Conservation (phyloP, 2,113 vertebrate species). For the Andinoacara biseriatus region DNA sequence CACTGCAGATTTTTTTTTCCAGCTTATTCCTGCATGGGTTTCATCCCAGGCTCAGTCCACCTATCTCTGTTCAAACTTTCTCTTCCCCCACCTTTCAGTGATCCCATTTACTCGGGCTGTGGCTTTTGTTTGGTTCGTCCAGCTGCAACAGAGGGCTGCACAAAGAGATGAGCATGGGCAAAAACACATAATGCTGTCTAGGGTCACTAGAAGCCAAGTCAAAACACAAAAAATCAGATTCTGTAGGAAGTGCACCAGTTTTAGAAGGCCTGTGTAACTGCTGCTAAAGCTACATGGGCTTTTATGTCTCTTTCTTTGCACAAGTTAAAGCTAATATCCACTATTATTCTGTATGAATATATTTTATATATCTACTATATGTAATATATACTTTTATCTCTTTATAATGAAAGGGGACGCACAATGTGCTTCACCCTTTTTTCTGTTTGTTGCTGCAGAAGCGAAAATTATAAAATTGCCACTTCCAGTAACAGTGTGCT, state of each 20-base stretch:
- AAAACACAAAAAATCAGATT: background rate
- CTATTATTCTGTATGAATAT: too few species aligned
- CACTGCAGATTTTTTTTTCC: slow-evolving; percentile 5
- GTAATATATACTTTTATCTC: too few species aligned
- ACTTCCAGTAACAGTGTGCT: too few species aligned
- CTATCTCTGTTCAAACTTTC: slow-evolving; percentile 22
- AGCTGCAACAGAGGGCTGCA: background rate
- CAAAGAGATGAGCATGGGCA: background rate
- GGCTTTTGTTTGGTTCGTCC: slow-evolving; percentile 26
- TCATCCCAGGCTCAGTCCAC: slow-evolving; percentile 28
- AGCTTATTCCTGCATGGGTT: slow-evolving; percentile 37
- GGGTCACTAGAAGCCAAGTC: background rate
- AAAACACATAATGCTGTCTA: slow-evolving; percentile 11
- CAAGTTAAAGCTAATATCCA: too few species aligned
- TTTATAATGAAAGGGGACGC: too few species aligned
- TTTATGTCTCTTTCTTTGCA: background rate
- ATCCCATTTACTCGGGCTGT: slow-evolving; percentile 33
- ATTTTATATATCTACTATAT: too few species aligned
- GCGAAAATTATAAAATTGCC: too few species aligned
- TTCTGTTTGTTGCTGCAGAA: too few species aligned
- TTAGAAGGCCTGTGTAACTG: background rate
- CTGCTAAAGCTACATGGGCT: background rate
- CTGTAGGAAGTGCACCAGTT: background rate
- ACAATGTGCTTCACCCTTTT: too few species aligned
- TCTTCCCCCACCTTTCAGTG: slow-evolving; percentile 44